A percentile compares a stretch with the other conserved stretches of the same genome.
These are phyloP conservation scores for Criorhina ranunculi DNA, from an alignment of 2,888 invertebrate genomes.

Conservation along the genomic window DNA sequence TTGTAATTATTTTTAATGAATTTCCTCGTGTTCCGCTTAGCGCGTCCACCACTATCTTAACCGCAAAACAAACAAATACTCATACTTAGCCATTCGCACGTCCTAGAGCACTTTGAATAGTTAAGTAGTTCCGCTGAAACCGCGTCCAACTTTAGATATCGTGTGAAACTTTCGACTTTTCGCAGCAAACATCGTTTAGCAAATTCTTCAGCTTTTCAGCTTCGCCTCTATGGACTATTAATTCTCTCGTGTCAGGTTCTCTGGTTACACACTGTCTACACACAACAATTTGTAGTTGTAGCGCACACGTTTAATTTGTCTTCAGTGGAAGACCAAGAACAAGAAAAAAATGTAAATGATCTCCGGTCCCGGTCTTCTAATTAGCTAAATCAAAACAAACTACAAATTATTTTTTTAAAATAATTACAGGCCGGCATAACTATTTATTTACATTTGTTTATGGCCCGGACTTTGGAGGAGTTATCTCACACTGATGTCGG, in stretches of 20 bases:
- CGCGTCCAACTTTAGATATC: conserved; percentile 45
- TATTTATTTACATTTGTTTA: conserved; percentile 79
- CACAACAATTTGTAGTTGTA: conserved; percentile 24
- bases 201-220: conserved; percentile 51
- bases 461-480: conserved; percentile 40
- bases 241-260: conserved; percentile 27
- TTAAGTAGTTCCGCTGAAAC: conserved; percentile 38
- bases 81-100: conserved; percentile 59
- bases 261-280: conserved; percentile 48
- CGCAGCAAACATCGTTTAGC: conserved; percentile 61
- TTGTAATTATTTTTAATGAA: conserved; percentile 63
- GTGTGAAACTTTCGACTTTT: conserved; percentile 69
- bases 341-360: conserved; percentile 69
- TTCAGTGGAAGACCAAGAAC: conserved; percentile 24
- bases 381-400: conserved; percentile 79
- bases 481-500: conserved; percentile 34
- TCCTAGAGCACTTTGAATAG: conserved; percentile 53
- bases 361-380: conserved; percentile 72
- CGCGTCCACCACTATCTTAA: conserved; percentile 21
- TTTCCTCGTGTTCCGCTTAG: conserved; percentile 41
- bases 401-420: conserved; percentile 78
- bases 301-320: conserved; percentile 15
- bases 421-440: conserved; percentile 78
- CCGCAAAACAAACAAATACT: conserved; percentile 69
- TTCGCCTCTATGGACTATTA: conserved; percentile 63